Evolutionary conservation across 2,888 invertebrate species (phyloP).

Genomic region (Cyclophora punctaria): DNA sequence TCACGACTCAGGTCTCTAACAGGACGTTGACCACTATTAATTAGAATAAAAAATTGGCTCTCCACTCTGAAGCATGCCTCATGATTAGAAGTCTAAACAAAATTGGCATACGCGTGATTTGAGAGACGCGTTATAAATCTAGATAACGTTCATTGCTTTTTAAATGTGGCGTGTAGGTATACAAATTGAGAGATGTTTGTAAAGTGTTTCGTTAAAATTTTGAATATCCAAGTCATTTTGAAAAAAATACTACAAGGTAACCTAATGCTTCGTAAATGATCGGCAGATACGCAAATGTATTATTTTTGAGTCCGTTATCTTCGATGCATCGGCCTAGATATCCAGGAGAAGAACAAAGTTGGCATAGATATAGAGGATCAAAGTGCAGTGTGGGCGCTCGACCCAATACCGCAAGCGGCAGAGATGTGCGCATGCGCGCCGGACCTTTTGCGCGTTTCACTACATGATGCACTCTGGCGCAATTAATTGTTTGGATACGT

Average conservation of each 20-base stretch:
- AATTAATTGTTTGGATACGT: constrained; percentile 39
- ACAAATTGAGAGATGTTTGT: too few relatives aligned
- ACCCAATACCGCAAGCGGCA: constrained; percentile 63
- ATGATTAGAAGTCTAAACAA: not conserved
- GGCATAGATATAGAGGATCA: constrained; percentile 71
- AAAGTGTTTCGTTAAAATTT: too few relatives aligned
- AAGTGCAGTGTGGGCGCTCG: constrained; percentile 71
- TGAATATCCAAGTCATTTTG: not conserved
- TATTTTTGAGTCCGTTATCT: constrained; percentile 30
- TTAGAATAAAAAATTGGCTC: constrained; percentile 29
- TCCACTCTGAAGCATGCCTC: constrained; percentile 19
- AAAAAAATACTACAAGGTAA: not conserved
- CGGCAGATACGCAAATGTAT: constrained; percentile 39
- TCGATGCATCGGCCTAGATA: constrained; percentile 61
- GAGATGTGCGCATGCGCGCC: constrained; percentile 54
- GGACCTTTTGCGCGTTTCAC: constrained; percentile 46
- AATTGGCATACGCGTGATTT: constrained; percentile 23
- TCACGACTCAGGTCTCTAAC: constrained; percentile 2
- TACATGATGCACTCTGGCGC: constrained; percentile 33
- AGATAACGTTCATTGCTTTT: not conserved
- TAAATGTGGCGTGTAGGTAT: too few relatives aligned
- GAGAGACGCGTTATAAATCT: not conserved
- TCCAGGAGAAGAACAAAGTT: constrained; percentile 66
- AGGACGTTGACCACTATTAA: constrained; percentile 29
- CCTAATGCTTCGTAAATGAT: constrained; percentile 4